phyloP scores from a whole-genome alignment of 2,797 vertebrate genomes.

The Rousettus madagascariensis region DNA sequence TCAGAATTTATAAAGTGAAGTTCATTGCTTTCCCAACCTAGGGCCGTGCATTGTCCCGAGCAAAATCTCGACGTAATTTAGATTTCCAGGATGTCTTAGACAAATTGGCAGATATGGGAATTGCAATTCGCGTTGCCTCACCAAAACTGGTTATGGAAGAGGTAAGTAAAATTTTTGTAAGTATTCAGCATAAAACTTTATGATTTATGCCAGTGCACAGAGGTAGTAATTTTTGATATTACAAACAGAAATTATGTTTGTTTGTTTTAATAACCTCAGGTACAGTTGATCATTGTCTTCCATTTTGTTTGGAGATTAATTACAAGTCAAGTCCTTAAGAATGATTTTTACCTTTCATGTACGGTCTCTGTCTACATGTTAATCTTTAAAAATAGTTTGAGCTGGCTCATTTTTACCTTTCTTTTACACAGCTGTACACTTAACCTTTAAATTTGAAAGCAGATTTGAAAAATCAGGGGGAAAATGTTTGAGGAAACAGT shows the following conservation, averaged over 20 bases:
- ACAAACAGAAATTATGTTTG: not conserved
- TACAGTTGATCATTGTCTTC: not conserved
- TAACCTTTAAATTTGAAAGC: not conserved
- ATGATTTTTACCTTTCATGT: not conserved
- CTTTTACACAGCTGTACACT: not conserved
- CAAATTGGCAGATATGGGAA: slow-evolving; percentile 96
- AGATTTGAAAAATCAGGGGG: not conserved
- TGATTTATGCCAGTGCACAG: not conserved
- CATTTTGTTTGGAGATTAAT: not conserved
- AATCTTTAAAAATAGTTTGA: not conserved
- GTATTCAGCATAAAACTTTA: not conserved
- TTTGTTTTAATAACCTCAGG: not conserved
- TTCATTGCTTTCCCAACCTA: slow-evolving; percentile 74
- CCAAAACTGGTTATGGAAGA: slow-evolving; percentile 99
- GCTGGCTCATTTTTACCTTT: not conserved
- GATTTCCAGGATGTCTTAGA: slow-evolving; percentile 99
- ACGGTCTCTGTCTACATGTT: not conserved
- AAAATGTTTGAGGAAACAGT: not conserved
- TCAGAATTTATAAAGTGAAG: not conserved
- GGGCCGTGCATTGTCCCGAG: slow-evolving; percentile 96
- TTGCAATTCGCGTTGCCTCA: slow-evolving; percentile 97
- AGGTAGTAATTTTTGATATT: not conserved
- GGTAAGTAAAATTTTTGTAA: slow-evolving; percentile 83
- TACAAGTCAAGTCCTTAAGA: not conserved
- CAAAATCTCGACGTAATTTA: slow-evolving; percentile 97